Evolutionary conservation across 1,140 invertebrate genomes (phyloP), one percentile per base, ranked within the genome.

Genomic region (Zaprionus camerounensis): DNA sequence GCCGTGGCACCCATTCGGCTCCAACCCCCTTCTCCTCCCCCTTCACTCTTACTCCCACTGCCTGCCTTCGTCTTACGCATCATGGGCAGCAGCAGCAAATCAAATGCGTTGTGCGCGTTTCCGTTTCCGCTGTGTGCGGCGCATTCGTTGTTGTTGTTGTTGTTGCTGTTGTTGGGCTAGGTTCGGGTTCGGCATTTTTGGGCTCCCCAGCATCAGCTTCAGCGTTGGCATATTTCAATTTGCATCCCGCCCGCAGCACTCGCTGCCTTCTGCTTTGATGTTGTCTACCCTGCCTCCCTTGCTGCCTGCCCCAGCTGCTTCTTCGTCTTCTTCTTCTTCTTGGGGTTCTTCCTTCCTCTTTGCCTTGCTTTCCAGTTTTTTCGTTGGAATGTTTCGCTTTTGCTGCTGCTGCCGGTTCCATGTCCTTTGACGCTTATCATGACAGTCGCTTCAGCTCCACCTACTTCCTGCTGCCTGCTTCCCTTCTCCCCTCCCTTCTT

Each of bases 241-340:
- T 88, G 58, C 75, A 83, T 87, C 80, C 74, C 74, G 84, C 84
- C 85, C 81, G 75, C 75, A 87, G 84, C 77, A 81, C 78, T 81
- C 87, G 80, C 77, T 88, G 84, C 84, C 80, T 87, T 88, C 83
- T 81, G 78, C 84, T 87, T 87, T 87, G 80, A 87, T 78, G 80
- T 87, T 78, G 53, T 62, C 51, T 68, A n/a, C 22, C 6, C 44
- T 58, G 34, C 41, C 26, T 24, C 67, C 44, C 34, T 38, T 31
- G 12, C 49, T 46, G 22, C 13, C 34, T 17, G 3, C 20, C 24
- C 17, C 31, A 26, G 46, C 44, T 22, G 36, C 61, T 76, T 24
- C 26, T 41, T 26, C 26, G 12, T 6, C 36, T n/a, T 5, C 34
- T n/a, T 6, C 34, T n/a, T 6, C 36, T 22, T 5, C 49, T 22